Conservation (phyloP, 2,888 invertebrate species). For the Scelioninae gen. 1 region DNA sequence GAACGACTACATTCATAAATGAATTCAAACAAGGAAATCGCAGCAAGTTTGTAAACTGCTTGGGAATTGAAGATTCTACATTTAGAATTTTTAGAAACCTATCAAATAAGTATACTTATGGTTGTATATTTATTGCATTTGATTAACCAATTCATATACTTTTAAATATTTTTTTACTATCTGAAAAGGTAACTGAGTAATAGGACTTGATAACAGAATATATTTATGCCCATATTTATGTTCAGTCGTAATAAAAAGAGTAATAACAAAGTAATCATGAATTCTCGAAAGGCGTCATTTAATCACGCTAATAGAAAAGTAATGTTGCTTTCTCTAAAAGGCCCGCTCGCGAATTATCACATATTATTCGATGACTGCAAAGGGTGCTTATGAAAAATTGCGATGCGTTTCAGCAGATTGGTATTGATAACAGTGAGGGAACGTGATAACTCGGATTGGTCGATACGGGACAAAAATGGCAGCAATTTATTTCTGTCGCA, state of each 20-base stretch:
- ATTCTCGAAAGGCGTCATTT: conserved; percentile 72
- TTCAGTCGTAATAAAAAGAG: conserved; percentile 35
- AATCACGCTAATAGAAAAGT: conserved; percentile 82
- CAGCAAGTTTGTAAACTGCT: conserved; percentile 9
- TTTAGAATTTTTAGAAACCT: neutral
- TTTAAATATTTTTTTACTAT: neutral
- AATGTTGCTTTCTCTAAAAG: conserved; percentile 75
- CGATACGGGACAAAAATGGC: conserved; percentile 29
- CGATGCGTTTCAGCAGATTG: conserved; percentile 83
- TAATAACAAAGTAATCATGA: conserved; percentile 48
- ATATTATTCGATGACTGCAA: conserved; percentile 73
- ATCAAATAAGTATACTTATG: too few species aligned
- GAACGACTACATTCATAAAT: conserved; percentile 30
- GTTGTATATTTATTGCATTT: too few species aligned
- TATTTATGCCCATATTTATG: conserved; percentile 50
- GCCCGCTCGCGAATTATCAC: conserved; percentile 72
- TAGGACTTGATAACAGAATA: conserved; percentile 22
- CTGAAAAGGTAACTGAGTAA: conserved; percentile 38
- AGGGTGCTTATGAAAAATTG: conserved; percentile 82
- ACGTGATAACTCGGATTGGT: conserved; percentile 74
- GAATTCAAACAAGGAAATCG: conserved; percentile 21
- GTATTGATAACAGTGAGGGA: conserved; percentile 76
- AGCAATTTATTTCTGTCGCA: conserved; percentile 16
- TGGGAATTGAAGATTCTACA: neutral
- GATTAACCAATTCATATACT: neutral